Evolutionary conservation across 2,888 invertebrate genomes (phyloP).

Genomic region (Omphaloscelis lunosa): DNA sequence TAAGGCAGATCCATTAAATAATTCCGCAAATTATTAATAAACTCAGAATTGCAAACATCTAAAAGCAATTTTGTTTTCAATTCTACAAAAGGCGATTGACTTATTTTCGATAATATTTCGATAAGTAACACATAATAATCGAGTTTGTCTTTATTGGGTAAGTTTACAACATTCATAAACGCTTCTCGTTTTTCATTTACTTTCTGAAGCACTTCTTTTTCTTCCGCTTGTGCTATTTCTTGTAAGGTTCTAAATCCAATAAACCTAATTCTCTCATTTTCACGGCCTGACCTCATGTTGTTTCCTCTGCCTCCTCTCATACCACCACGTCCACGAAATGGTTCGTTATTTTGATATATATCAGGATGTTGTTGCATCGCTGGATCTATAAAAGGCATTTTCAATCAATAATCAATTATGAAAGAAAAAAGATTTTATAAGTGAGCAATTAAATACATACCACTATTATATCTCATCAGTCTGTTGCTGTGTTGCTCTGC

Average conservation of each 20-base stretch:
- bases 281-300: slow-evolving; percentile 11
- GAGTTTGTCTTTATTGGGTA: slow-evolving; percentile 70
- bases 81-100: slow-evolving; percentile 78
- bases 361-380: neutral
- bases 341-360: slow-evolving; percentile 16
- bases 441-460: slow-evolving; percentile 20
- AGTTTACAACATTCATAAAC: slow-evolving; percentile 78
- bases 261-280: slow-evolving; percentile 27
- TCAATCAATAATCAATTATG: neutral
- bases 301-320: slow-evolving; percentile 14
- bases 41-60: slow-evolving; percentile 81
- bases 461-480: slow-evolving; percentile 21
- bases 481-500: slow-evolving; percentile 4
- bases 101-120: slow-evolving; percentile 82
- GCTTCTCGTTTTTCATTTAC: slow-evolving; percentile 76
- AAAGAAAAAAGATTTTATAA: neutral
- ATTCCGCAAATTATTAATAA: slow-evolving; percentile 74
- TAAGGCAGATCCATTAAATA: slow-evolving; percentile 83
- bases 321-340: neutral
- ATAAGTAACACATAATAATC: slow-evolving; percentile 83
- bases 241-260: slow-evolving; percentile 77
- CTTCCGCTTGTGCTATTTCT: slow-evolving; percentile 76
- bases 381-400: slow-evolving; percentile 27
- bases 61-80: slow-evolving; percentile 78
- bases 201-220: slow-evolving; percentile 77